Evolutionary conservation across 2,888 invertebrate species (phyloP).

Genomic region (Sarcophaga subvicina): DNA sequence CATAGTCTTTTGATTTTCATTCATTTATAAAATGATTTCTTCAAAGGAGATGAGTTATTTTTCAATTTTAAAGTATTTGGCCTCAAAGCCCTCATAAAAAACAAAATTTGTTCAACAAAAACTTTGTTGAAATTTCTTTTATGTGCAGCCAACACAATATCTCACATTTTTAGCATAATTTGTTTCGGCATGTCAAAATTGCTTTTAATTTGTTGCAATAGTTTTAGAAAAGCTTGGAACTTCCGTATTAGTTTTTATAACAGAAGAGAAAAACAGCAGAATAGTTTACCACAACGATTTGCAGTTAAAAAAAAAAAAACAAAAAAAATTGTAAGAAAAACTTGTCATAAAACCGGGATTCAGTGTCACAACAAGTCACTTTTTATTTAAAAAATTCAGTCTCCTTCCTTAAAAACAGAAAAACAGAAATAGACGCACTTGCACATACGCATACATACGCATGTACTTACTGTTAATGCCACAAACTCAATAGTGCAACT

Average conservation of each 20-base stretch:
- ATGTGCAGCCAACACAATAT: background rate
- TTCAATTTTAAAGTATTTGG: too few relatives aligned
- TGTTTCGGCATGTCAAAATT: conserved; percentile 10
- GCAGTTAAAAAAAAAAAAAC: conserved; percentile 2
- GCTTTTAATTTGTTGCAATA: background rate
- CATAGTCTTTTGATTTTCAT: too few relatives aligned
- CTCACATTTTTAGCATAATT: background rate
- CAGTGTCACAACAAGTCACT: conserved; percentile 66
- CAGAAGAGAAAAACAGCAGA: conserved; percentile 4
- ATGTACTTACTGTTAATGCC: background rate
- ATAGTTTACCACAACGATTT: conserved; percentile 23
- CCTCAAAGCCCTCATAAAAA: too few relatives aligned
- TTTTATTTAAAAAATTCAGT: conserved; percentile 39
- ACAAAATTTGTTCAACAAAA: too few relatives aligned
- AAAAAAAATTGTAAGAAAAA: conserved; percentile 34
- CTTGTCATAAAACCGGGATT: conserved; percentile 66
- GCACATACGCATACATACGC: background rate
- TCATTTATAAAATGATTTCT: too few relatives aligned
- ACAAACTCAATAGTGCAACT: conserved; percentile 8
- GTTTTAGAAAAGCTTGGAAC: background rate
- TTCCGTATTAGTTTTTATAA: background rate
- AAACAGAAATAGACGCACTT: background rate
- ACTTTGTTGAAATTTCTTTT: too few relatives aligned
- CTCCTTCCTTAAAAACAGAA: conserved; percentile 41
- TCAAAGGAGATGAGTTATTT: too few relatives aligned